A percentile compares a stretch with the other conserved stretches of the same genome.
phyloP scores from a whole-genome alignment of 2,888 invertebrate species.

The Aromia moschata region DNA sequence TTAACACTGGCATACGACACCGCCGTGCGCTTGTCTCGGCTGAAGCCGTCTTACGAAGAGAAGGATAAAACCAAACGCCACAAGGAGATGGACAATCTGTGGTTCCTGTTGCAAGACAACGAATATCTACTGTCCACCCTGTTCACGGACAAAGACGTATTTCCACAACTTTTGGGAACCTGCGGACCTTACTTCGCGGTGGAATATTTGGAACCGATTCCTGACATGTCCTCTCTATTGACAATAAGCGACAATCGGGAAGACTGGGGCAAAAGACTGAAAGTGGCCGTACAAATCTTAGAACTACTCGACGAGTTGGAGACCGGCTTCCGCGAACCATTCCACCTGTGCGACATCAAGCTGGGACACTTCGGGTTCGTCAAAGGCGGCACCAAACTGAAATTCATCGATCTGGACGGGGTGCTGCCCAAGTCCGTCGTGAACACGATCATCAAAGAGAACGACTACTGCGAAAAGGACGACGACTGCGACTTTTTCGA shows the following conservation, averaged over 20 bases:
- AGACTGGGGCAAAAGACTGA: constrained; percentile 69
- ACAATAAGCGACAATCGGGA: constrained; percentile 65
- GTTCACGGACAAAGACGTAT: constrained; percentile 69
- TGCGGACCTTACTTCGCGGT: constrained; percentile 75
- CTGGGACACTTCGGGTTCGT: constrained; percentile 71
- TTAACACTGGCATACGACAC: constrained; percentile 65
- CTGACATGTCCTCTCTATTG: constrained; percentile 65
- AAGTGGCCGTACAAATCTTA: constrained; percentile 69
- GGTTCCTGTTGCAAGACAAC: constrained; percentile 72
- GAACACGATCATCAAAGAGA: constrained; percentile 62
- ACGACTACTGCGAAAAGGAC: constrained; percentile 65
- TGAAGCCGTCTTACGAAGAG: constrained; percentile 63
- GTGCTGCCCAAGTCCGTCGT: constrained; percentile 69
- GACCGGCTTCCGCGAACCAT: constrained; percentile 67
- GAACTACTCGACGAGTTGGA: constrained; percentile 71
- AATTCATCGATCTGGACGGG: constrained; percentile 72
- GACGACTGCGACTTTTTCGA: constrained; percentile 75
- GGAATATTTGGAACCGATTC: constrained; percentile 70
- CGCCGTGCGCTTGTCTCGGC: constrained; percentile 63
- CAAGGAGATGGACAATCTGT: constrained; percentile 70
- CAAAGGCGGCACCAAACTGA: constrained; percentile 64
- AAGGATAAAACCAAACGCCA: constrained; percentile 59
- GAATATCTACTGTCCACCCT: constrained; percentile 72
- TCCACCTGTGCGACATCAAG: constrained; percentile 76
- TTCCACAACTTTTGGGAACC: constrained; percentile 69